Base-by-base conservation (phyloP, 2,888 invertebrate genomes). In the Pedicia rivosa region DNA sequence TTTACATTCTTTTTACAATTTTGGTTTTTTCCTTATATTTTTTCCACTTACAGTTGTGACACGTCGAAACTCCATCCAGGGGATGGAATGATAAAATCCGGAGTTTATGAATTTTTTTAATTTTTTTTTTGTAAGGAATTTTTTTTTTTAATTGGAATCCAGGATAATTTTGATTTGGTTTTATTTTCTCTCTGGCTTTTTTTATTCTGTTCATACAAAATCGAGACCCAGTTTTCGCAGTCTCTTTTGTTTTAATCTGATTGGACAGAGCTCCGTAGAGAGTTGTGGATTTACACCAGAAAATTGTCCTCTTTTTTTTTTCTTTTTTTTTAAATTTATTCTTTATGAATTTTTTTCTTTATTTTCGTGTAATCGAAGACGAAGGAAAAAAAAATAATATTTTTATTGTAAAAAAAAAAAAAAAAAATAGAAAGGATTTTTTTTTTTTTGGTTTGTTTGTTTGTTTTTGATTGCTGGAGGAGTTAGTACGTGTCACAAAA, bases 381-480 rank as follows among this genome's bases (percentile, higher is more conserved):
- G 20, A 20, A 20, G 8, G 28, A 28, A n/a, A n/a, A n/a, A n/a
- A n/a, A n/a, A n/a, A n/a, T n/a, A n/a, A n/a, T n/a, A n/a, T n/a
- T n/a, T n/a, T n/a, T n/a, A n/a, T n/a, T n/a, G n/a, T n/a, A 20
- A 37, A 32, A 17, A 25, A 37, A 32, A 37, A 31, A 8, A 24
- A 24, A 4, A 24, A 24, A 4, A 24, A 20, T 20, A 6, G 20
- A 20, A 20, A 6, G 5, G 5, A 10, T 14, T 14, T 24, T 15
- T 14, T 14, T 33, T 33, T 33, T 33, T 27, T 26, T 35, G 19
- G 2, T 12, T 27, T 27, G 17, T 27, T 28, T 17, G 5, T 15
- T 35, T 19, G 24, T 27, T 32, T 4, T 12, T 42, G 37, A 42
- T 42, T 27, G 34, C 32, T 38, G 46, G 45, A 44, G 43, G 44